Conservation (phyloP, 2,888 invertebrate species). For the Argyra leucocephala region DNA sequence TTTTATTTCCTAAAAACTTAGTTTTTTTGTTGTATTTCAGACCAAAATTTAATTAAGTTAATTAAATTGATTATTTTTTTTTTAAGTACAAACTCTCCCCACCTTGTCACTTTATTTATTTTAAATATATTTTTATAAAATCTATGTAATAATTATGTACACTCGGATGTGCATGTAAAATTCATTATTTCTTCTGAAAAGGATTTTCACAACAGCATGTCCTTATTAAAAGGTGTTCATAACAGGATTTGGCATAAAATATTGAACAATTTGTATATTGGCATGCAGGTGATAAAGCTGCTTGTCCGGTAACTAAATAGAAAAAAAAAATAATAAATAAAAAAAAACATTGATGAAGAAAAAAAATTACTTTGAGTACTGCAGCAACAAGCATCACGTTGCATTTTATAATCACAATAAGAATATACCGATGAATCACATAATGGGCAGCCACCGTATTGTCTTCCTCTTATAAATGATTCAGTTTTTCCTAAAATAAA, state of each 20-base stretch:
- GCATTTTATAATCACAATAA: conserved; percentile 64
- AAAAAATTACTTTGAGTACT: conserved; percentile 40
- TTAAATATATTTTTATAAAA: too few species aligned
- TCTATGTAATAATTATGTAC: too few species aligned
- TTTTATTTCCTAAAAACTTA: too few species aligned
- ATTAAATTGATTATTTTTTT: too few species aligned
- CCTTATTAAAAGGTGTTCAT: conserved; percentile 61
- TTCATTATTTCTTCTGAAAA: conserved; percentile 18
- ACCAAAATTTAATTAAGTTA: too few species aligned
- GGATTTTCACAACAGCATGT: conserved; percentile 62
- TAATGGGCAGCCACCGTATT: conserved; percentile 51
- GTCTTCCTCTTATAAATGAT: conserved; percentile 17
- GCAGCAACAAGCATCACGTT: conserved; percentile 70
- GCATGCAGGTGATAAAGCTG: conserved; percentile 46
- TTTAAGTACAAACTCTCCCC: too few species aligned
- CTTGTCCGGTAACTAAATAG: conserved; percentile 12
- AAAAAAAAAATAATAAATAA: too few species aligned
- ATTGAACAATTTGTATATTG: conserved; percentile 59
- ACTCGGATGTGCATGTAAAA: too few species aligned
- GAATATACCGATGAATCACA: conserved; percentile 70
- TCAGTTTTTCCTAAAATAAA: conserved; percentile 3
- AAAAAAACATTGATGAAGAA: conserved; percentile 10
- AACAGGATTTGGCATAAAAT: conserved; percentile 64
- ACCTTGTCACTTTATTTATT: too few species aligned
- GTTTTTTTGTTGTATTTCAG: too few species aligned